phyloP scores from a whole-genome alignment of 2,113 vertebrate species.

The Equus przewalskii region DNA sequence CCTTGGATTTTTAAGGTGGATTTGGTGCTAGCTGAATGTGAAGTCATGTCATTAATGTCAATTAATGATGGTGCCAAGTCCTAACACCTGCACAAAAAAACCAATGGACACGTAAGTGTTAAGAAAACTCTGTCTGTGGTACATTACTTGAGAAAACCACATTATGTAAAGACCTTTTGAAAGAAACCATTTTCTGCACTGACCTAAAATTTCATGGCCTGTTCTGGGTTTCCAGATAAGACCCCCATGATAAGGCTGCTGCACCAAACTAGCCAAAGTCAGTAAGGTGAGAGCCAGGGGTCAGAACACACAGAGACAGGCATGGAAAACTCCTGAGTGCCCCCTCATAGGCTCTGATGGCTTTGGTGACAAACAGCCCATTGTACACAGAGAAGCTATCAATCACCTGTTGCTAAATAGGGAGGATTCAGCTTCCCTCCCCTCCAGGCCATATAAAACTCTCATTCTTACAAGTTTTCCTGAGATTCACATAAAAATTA shows the following conservation, averaged over 20 bases:
- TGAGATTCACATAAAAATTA: background rate
- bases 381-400: background rate
- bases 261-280: background rate
- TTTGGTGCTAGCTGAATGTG: background rate
- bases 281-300: background rate
- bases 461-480: background rate
- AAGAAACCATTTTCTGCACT: background rate
- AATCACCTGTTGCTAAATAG: background rate
- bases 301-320: slow-evolving; percentile 63
- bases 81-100: background rate
- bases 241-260: background rate
- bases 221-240: background rate
- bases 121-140: background rate
- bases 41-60: background rate
- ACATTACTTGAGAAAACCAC: background rate
- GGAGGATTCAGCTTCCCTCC: background rate
- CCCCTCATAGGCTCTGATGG: slow-evolving; percentile 65
- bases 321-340: slow-evolving; percentile 75
- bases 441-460: background rate
- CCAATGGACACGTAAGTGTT: background rate
- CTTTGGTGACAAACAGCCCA: slow-evolving; percentile 31
- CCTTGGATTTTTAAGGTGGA: background rate
- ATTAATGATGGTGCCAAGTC: background rate
- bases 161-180: background rate
- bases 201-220: background rate